Evolutionary conservation across 1,140 invertebrate species (phyloP), one percentile per base, ranked within the genome.

Genomic region (Euura saliciscinereae): DNA sequence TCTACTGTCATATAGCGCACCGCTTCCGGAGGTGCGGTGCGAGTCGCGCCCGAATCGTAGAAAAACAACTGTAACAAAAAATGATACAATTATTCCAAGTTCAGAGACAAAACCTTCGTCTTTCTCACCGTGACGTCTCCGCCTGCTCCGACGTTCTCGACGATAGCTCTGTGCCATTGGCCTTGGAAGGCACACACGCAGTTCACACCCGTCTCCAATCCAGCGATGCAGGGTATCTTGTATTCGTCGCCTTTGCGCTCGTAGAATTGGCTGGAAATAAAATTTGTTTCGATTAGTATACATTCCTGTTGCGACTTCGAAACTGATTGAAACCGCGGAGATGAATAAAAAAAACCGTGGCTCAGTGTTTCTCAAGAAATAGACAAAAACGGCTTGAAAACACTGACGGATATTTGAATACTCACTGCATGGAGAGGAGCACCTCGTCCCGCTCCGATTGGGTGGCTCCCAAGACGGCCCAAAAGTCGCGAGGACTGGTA

Each of bases 31-130:
- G 74, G 11, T 74, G 82, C 80, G 4, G 79, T 75, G 66, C 82
- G 78, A 0, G 85, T 42, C 6, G 86, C 87, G 2, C 86, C 86
- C 67, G 79, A 87, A 65, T 87, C 86, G 68, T 86, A 86, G 72
- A 86, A 87, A 6, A 83, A 51, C 44, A 87, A 70, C 86, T 87
- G 65, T 51, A 78, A 77, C 51, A 11, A 76, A 1, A 28, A 28
- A 28, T 28, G 28, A 28, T 28, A 28, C 28, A 72, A 70, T 28
- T 28, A 28, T 28, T 28, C 28, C 28, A 28, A 28, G 28, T 28
- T 28, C 28, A 28, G 28, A 28, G 28, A 28, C 28, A 28, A 28
- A 28, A 28, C 28, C 28, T 28, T 28, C 28, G 8, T 59, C 51
- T 11, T 11, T 59, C 78, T 70, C 28, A 84, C 82, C 6, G 76